Evolutionary conservation across 2,113 vertebrate genomes (phyloP).

Genomic region (Aythya baeri): DNA sequence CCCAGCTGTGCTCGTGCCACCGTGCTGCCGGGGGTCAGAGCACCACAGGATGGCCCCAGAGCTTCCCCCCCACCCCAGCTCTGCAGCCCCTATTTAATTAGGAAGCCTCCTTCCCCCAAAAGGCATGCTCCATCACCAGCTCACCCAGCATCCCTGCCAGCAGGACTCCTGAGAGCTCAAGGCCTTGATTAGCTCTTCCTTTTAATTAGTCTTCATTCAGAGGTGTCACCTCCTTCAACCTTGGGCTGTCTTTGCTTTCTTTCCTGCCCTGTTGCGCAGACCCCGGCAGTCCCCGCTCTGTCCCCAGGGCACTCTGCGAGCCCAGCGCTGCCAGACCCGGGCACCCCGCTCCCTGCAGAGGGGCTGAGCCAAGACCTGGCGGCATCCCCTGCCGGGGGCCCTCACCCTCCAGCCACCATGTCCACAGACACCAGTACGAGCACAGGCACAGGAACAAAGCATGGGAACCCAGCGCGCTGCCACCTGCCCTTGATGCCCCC

Average conservation of each 20-base stretch:
- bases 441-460: background rate
- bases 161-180: background rate
- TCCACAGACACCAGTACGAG: too few relatives aligned
- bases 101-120: background rate
- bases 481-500: background rate
- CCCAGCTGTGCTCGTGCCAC: background rate
- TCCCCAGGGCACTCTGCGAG: too few relatives aligned
- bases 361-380: background rate
- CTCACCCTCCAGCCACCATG: background rate
- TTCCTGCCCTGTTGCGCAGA: background rate
- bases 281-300: too few relatives aligned
- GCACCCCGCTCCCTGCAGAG: fast-evolving
- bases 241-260: constrained; percentile 5
- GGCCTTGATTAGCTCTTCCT: constrained; percentile 1
- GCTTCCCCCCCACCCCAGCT: background rate
- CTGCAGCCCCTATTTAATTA: background rate
- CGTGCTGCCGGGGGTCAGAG: too few relatives aligned
- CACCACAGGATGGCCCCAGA: too few relatives aligned
- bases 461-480: too few relatives aligned
- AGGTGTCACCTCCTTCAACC: background rate
- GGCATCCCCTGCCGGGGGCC: too few relatives aligned
- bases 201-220: background rate
- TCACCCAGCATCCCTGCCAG: background rate
- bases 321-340: too few relatives aligned
- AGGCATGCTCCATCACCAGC: background rate